Conservation (phyloP, 2,113 vertebrate genomes). For the Microtus richardsoni region DNA sequence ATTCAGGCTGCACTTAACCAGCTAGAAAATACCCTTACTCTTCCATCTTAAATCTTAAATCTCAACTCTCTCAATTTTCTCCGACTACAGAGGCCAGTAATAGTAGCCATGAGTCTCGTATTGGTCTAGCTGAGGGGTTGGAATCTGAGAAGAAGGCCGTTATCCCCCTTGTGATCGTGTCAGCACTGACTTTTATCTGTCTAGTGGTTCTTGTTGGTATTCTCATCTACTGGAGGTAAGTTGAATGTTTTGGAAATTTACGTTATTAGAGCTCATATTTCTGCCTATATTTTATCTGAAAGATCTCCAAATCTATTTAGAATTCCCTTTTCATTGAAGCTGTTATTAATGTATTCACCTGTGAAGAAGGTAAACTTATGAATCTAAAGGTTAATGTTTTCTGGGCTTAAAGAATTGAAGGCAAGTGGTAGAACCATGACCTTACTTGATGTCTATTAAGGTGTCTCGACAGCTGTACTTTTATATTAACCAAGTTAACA, state of each 20-base stretch:
- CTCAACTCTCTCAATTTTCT: slow-evolving; percentile 87
- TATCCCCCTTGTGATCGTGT: slow-evolving; percentile 96
- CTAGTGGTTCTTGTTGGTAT: slow-evolving; percentile 95
- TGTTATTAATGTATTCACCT: background rate
- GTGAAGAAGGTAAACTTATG: background rate
- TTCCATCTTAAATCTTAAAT: slow-evolving; percentile 86
- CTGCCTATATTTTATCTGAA: slow-evolving; percentile 54
- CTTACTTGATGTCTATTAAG: slow-evolving; percentile 9
- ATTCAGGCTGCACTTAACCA: slow-evolving; percentile 78
- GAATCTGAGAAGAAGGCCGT: slow-evolving; percentile 93
- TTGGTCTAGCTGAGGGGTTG: slow-evolving; percentile 92
- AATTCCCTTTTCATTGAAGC: background rate
- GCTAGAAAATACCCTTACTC: slow-evolving; percentile 70
- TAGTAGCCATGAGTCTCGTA: slow-evolving; percentile 98
- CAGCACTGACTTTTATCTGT: slow-evolving; percentile 95
- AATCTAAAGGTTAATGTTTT: background rate
- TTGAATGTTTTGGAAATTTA: slow-evolving; percentile 53
- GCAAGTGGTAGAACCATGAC: slow-evolving; percentile 32
- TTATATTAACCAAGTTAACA: slow-evolving; percentile 48
- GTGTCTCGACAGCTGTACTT: slow-evolving; percentile 32
- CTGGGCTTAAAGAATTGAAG: slow-evolving; percentile 26
- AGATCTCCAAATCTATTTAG: slow-evolving; percentile 2
- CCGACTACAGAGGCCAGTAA: slow-evolving; percentile 95
- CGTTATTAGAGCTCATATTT: slow-evolving; percentile 65
- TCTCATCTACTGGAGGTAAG: slow-evolving; percentile 99